phyloP scores from a whole-genome alignment of 2,888 invertebrate genomes.

The Melieria crassipennis region DNA sequence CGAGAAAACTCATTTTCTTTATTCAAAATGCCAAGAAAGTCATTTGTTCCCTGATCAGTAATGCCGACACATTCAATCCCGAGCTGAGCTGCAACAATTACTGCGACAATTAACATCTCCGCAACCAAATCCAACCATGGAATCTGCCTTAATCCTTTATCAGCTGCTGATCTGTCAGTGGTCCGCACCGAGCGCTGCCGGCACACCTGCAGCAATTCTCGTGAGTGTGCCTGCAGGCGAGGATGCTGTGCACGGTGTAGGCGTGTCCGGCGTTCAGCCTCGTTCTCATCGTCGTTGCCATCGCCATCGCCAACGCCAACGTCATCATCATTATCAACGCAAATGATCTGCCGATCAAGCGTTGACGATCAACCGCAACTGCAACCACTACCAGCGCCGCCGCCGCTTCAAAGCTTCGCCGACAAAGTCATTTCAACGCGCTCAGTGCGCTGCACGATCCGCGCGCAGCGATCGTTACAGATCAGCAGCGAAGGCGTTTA shows the following conservation, averaged over 20 bases:
- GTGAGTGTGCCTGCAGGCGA: not conserved
- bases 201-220: constrained; percentile 34
- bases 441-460: not conserved
- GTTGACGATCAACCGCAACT: constrained; percentile 37
- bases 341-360: constrained; percentile 43
- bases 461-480: constrained; percentile 12
- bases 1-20: not conserved
- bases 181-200: not conserved
- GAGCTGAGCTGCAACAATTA: too few species aligned
- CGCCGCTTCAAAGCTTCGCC: constrained; percentile 45
- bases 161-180: too few species aligned
- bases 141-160: too few species aligned
- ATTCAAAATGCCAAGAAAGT: too few species aligned
- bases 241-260: constrained; percentile 42
- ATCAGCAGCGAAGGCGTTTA: constrained; percentile 53
- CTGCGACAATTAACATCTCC: too few species aligned
- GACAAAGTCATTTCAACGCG: constrained; percentile 62
- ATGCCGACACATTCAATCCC: too few species aligned
- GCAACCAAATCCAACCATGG: too few species aligned
- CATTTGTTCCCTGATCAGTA: too few species aligned
- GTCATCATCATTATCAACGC: constrained; percentile 35
- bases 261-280: constrained; percentile 49
- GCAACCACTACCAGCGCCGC: constrained; percentile 35
- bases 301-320: constrained; percentile 32
- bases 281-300: constrained; percentile 45